phyloP scores from a whole-genome alignment of 2,888 invertebrate species.

The Helobdella robusta region DNA sequence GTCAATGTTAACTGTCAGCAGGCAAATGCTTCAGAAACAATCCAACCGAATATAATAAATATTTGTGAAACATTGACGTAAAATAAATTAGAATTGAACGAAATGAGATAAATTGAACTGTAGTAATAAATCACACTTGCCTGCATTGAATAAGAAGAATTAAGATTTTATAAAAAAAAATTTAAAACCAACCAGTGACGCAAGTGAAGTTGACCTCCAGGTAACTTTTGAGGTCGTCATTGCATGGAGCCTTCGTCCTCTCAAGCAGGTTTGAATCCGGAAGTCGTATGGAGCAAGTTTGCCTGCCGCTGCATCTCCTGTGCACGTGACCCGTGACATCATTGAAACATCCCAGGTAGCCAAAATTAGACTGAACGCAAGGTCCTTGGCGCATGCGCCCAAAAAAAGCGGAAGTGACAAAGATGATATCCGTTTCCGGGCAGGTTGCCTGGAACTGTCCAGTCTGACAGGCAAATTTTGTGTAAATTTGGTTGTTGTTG shows the following conservation, averaged over 20 bases:
- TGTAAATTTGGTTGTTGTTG: no score
- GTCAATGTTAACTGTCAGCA: no score
- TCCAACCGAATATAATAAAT: no score
- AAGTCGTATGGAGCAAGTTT: conserved; percentile 28
- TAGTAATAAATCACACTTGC: no score
- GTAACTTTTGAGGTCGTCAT: conserved; percentile 32
- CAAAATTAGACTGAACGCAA: conserved; percentile 30
- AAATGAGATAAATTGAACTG: no score
- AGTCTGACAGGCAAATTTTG: conserved; percentile 32
- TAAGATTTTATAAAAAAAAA: no score
- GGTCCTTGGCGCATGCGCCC: conserved; percentile 29
- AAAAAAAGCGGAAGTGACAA: conserved; percentile 28
- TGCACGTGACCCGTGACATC: conserved; percentile 28
- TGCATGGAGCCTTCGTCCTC: conserved; percentile 28
- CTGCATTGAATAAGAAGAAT: no score
- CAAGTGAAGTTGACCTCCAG: conserved; percentile 29
- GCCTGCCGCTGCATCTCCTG: conserved; percentile 29
- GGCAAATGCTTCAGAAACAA: no score
- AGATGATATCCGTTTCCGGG: conserved; percentile 26
- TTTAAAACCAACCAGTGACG: conserved; percentile 28
- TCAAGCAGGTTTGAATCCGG: conserved; percentile 30
- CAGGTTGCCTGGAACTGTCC: conserved; percentile 30
- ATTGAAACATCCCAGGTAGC: conserved; percentile 30
- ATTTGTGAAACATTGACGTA: no score
- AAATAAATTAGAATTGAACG: no score